Base-by-base conservation (phyloP, 2,797 vertebrate species). In the Odontamblyopus lacepedii region DNA sequence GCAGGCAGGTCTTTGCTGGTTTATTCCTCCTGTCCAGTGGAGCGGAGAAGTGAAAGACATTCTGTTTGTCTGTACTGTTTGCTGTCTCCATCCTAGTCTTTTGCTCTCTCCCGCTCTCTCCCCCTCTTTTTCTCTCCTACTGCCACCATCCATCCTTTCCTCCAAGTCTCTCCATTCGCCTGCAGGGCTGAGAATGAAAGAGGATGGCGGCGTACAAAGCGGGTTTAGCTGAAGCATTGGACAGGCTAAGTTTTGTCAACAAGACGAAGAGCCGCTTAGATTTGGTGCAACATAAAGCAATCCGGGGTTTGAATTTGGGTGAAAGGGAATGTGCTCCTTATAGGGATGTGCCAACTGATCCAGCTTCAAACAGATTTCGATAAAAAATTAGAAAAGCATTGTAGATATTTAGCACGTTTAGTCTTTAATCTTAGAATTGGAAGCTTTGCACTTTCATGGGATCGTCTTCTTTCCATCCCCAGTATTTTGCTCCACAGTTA, bases 1-100 rank as follows among this genome's bases (percentile, higher is more conserved):
- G 84, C 84, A 86, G 85, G 88, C 88, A 84, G 90, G 90, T 87
- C 87, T 85, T 87, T 79, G 85, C 87, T 71, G 81, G 84, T 90
- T 89, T 91, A 83, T 86, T 87, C 82, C 82, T 70, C 75, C 80
- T 84, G 88, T 85, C 86, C 85, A 83, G 73, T 88, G 83, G 85
- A 90, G 89, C 87, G 68, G 69, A 85, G 84, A 83, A 80, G 83
- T 76, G 78, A 87, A 83, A 89, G 85, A 80, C 83, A 75, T 75
- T 84, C 80, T 83, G 86, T 91, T 87, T 90, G 87, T 90, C 78
- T 89, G 77, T 63, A 70, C 83, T 89, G 80, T 90, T 91, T 83
- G 89, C 80, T 9, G 67, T 86, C 78, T 89, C 76, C 79, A 70
- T 85, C 72, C 71, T 35, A 69, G 78, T 80, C 78, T 75, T 72